A percentile compares a stretch with the other conserved stretches of the same genome.
Conservation (phyloP, 2,797 vertebrate genomes). For the Oreochromis grahami region DNA sequence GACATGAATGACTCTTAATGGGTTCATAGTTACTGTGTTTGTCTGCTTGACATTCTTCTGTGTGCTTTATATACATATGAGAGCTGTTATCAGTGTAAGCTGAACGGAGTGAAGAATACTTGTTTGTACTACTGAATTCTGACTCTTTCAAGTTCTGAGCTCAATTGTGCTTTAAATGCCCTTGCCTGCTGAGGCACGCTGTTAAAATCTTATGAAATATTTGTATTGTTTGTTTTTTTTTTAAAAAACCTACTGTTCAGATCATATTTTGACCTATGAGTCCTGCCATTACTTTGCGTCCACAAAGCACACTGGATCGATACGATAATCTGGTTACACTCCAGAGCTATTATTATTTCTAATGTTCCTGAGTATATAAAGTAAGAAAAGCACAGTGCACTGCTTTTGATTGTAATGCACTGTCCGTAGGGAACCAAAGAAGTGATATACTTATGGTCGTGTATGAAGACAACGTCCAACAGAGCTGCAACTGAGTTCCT, state of each 20-base stretch:
- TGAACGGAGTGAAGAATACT: not conserved
- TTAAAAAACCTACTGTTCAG: too few species aligned
- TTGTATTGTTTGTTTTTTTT: not conserved
- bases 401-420: not conserved
- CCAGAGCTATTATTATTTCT: not conserved
- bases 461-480: not conserved
- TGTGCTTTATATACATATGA: not conserved
- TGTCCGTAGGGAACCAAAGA: fast-evolving
- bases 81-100: not conserved
- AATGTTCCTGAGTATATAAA: not conserved
- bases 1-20: not conserved
- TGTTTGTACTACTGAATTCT: not conserved
- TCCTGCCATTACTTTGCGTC: not conserved
- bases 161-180: not conserved
- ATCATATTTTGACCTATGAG: not conserved
- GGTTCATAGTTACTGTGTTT: not conserved
- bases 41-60: not conserved
- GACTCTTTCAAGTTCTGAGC: not conserved
- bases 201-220: not conserved
- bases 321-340: not conserved
- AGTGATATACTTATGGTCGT: fast-evolving
- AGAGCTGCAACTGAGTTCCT: not conserved
- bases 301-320: not conserved
- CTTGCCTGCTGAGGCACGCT: not conserved
- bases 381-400: not conserved